phyloP scores from a whole-genome alignment of 2,797 vertebrate species.

The Telmatherina bonti region DNA sequence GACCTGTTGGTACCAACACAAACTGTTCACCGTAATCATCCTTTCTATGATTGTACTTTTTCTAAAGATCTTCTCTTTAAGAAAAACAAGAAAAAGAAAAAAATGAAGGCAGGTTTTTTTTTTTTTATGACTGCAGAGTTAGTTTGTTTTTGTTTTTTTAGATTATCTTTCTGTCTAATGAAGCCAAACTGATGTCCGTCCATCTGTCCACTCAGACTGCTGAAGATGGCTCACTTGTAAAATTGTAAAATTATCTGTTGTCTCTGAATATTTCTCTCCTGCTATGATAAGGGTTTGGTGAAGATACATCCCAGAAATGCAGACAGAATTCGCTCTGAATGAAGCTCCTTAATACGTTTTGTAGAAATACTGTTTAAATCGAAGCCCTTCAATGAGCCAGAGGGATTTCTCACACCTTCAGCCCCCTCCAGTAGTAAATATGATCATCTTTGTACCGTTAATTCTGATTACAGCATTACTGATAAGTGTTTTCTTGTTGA shows the following conservation, averaged over 20 bases:
- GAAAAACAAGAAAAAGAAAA: neutral
- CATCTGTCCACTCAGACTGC: conserved; percentile 23
- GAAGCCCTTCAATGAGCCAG: neutral
- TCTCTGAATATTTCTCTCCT: conserved; percentile 10
- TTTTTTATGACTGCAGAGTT: conserved; percentile 61
- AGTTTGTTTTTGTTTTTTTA: too few species aligned
- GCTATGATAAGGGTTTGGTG: neutral
- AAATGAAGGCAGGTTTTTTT: conserved; percentile 18
- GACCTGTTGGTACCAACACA: conserved; percentile 62
- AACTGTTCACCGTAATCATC: conserved; percentile 67
- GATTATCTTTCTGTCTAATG: conserved; percentile 45
- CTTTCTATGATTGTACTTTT: conserved; percentile 81
- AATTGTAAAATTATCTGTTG: conserved; percentile 1
- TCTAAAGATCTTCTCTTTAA: conserved; percentile 57
- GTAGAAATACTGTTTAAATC: conserved; percentile 2
- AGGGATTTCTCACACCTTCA: conserved; percentile 1
- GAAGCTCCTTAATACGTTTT: conserved; percentile 11
- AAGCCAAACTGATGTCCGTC: conserved; percentile 41
- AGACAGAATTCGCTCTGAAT: neutral
- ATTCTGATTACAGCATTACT: conserved; percentile 34
- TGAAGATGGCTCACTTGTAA: conserved; percentile 25
- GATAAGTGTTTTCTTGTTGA: conserved; percentile 32
- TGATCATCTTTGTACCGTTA: conserved; percentile 2
- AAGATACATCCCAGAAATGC: neutral
- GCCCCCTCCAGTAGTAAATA: conserved; percentile 25